Conservation (phyloP, 2,113 vertebrate genomes). For the Channa maculata region DNA sequence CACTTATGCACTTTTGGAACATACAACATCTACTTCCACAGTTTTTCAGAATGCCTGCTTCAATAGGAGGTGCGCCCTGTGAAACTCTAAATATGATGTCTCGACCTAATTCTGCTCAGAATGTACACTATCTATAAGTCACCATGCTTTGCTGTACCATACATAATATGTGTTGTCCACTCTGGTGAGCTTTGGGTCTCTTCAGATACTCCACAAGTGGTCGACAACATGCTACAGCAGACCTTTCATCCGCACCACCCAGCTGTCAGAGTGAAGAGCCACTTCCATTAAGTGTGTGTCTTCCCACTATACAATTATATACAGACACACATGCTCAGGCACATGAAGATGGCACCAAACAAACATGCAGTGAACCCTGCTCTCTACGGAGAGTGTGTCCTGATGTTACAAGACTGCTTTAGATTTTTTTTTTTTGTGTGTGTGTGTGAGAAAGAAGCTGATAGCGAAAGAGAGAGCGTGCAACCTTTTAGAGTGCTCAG, state of each 20-base stretch:
- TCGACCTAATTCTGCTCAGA: neutral
- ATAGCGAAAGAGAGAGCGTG: conserved; percentile 29
- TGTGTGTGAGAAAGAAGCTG: conserved; percentile 44
- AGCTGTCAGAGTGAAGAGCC: conserved; percentile 79
- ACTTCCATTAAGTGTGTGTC: conserved; percentile 80
- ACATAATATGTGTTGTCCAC: conserved; percentile 21
- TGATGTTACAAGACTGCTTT: conserved; percentile 53
- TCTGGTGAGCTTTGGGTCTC: conserved; percentile 40
- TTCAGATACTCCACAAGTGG: conserved; percentile 71
- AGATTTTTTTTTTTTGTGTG: conserved; percentile 6
- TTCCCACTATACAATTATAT: conserved; percentile 76
- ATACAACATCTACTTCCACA: neutral
- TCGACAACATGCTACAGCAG: conserved; percentile 62
- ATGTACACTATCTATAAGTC: neutral
- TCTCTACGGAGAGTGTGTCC: conserved; percentile 33
- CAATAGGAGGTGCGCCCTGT: too few relatives aligned
- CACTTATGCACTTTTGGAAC: conserved; percentile 9
- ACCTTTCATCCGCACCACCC: conserved; percentile 76
- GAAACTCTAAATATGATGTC: neutral
- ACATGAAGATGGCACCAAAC: conserved; percentile 21
- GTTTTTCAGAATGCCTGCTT: neutral
- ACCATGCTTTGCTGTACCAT: neutral
- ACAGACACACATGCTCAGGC: conserved; percentile 60
- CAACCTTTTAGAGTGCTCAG: conserved; percentile 77
- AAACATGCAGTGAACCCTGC: conserved; percentile 5